Evolutionary conservation across 2,888 invertebrate species (phyloP).

Genomic region (Ommatoiulus sabulosus): DNA sequence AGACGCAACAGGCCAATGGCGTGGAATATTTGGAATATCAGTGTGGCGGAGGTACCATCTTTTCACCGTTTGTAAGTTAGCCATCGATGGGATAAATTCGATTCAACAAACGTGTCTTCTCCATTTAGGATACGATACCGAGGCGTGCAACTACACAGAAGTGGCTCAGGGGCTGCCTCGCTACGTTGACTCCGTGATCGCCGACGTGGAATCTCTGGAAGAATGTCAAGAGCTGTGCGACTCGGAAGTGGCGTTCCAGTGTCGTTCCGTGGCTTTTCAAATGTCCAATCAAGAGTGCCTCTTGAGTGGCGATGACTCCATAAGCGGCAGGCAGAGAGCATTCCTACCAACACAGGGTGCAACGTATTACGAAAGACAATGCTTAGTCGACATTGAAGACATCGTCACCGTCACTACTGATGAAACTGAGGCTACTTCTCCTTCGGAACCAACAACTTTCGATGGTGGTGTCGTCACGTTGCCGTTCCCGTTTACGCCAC

Average conservation of each 20-base stretch:
- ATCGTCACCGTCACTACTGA: neutral
- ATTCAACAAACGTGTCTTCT: neutral
- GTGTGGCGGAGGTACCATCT: constrained; percentile 67
- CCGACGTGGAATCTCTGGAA: constrained; percentile 49
- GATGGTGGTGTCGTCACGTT: neutral
- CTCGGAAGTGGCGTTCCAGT: constrained; percentile 44
- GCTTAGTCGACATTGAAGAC: neutral
- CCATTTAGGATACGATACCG: constrained; percentile 60
- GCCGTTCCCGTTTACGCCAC: constrained; percentile 56
- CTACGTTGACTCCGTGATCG: constrained; percentile 48
- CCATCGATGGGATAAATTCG: constrained; percentile 62
- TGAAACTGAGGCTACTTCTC: neutral
- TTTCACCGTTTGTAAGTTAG: neutral
- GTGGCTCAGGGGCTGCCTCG: constrained; percentile 63
- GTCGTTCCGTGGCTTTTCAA: constrained; percentile 49
- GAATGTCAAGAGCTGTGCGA: constrained; percentile 50
- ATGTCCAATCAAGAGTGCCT: constrained; percentile 53
- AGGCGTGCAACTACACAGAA: constrained; percentile 64
- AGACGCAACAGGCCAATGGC: constrained; percentile 64
- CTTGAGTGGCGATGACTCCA: constrained; percentile 55
- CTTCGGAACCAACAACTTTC: neutral
- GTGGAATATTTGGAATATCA: constrained; percentile 72
- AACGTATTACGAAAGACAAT: constrained; percentile 55
- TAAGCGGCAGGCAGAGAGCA: constrained; percentile 49
- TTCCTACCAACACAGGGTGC: constrained; percentile 45